Percentiles rank a stretch among this genome's conserved stretches.
Evolutionary conservation across 2,113 vertebrate species (phyloP).

Genomic region (Galemys pyrenaicus): DNA sequence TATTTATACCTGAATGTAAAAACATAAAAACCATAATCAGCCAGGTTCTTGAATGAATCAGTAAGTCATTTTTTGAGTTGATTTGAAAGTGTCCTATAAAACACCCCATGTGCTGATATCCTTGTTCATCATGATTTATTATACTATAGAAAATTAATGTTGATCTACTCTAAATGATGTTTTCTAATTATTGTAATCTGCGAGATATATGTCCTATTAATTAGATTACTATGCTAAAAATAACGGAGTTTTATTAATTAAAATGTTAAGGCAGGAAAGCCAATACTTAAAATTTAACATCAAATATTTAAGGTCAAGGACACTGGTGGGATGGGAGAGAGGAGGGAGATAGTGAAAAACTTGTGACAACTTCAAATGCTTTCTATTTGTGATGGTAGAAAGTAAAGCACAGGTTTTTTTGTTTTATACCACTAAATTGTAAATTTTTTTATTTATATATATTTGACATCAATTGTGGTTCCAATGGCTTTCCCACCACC

Average conservation of each 20-base stretch:
- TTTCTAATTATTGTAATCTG: constrained; percentile 42
- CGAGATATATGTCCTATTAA: constrained; percentile 36
- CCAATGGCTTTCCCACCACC: too few species aligned
- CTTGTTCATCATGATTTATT: not conserved
- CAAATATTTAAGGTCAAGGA: not conserved
- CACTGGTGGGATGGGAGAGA: not conserved
- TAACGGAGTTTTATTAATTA: constrained; percentile 34
- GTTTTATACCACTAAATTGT: too few species aligned
- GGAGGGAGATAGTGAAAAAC: not conserved
- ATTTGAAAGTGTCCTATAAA: not conserved
- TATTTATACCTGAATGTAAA: constrained; percentile 26
- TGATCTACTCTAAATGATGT: constrained; percentile 18
- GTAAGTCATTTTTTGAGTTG: not conserved
- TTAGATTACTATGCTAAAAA: constrained; percentile 37
- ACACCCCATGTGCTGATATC: not conserved
- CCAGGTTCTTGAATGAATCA: not conserved
- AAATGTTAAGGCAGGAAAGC: constrained; percentile 31
- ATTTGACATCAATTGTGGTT: too few species aligned
- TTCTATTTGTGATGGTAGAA: not conserved
- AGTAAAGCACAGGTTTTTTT: not conserved
- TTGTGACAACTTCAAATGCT: not conserved
- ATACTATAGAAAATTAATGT: constrained; percentile 26
- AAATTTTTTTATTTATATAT: too few species aligned
- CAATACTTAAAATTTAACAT: constrained; percentile 20
- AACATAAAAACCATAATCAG: not conserved